Base-by-base conservation (phyloP, 1,140 invertebrate genomes). In the Tribolium castaneum region DNA sequence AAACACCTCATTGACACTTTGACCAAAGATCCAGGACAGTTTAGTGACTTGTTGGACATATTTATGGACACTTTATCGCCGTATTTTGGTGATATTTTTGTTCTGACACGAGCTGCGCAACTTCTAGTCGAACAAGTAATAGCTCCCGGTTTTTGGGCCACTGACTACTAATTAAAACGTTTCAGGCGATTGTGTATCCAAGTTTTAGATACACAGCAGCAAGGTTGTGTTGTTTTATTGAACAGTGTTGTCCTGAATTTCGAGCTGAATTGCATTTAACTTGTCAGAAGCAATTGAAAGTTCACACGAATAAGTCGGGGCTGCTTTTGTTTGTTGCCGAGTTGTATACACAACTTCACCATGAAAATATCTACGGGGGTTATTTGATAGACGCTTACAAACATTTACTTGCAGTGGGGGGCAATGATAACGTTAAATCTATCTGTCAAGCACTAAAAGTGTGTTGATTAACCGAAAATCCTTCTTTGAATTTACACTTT, bases 381-480 rank as follows among this genome's bases (percentile, higher is more conserved):
- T 80, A 80, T 13, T 75, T 83, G 34, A 79, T 86, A 73, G 78
- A 84, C 45, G 78, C 81, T 50, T 72, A 86, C 22, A 82, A 83
- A 35, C 77, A 82, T 52, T 66, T 86, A 45, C 22, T 86, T 3
- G 14, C 14, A 19, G 50, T 75, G n/a, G 80, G 81, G 9, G 81
- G 81, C 22, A 75, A 82, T 52, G 88, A 89, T 22, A 89, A 89
- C 85, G 83, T 89, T 1, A 90, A 90, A 78, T 89, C 87, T 82
- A 87, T 88, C 71, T 90, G 89, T 81, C 88, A 90, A 85, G 87
- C 88, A 30, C 79, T 90, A 6, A 90, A 90, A 83, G 87, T 87
- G 84, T 72, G 51, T 77, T 25, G 22, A 45, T 10, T 66, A 54
- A 73, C 12, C 13, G 10, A 13, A 49, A 49, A 34, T 78, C 16